These are phyloP conservation scores for Macaria liturata DNA, from an alignment of 2,888 invertebrate species.

Conservation along the genomic window DNA sequence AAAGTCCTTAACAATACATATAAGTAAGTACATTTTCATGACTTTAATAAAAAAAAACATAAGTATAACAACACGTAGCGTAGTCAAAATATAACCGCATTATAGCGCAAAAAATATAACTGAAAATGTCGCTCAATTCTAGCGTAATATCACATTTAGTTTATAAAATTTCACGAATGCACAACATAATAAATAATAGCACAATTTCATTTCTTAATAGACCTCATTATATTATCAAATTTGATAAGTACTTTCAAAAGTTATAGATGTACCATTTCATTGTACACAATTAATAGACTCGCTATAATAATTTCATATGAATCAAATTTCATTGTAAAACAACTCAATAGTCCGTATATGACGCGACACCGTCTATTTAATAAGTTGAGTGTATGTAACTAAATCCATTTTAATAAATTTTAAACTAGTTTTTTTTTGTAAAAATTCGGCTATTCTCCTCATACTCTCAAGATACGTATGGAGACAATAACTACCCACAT, in stretches of 20 bases:
- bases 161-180: conserved; percentile 8
- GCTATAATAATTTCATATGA: not conserved
- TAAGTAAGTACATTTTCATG: conserved; percentile 33
- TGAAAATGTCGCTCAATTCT: conserved; percentile 10
- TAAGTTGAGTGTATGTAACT: no score
- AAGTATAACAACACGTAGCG: conserved; percentile 44
- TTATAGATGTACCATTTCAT: no score
- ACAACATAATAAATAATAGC: conserved; percentile 13
- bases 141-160: conserved; percentile 27
- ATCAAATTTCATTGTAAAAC: not conserved
- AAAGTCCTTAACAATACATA: conserved; percentile 30
- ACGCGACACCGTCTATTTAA: conserved; percentile 24
- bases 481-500: no score
- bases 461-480: no score
- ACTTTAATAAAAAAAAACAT: conserved; percentile 47
- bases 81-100: conserved; percentile 39
- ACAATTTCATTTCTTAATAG: not conserved
- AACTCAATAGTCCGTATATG: no score
- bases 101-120: conserved; percentile 42
- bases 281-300: no score
- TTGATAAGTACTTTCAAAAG: no score
- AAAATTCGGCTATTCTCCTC: no score
- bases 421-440: no score
- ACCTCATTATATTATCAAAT: no score
- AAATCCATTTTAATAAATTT: no score